A percentile compares a stretch with the other conserved stretches of the same genome.
phyloP scores from a whole-genome alignment of 2,113 vertebrate genomes.

The Tragulus kanchil region DNA sequence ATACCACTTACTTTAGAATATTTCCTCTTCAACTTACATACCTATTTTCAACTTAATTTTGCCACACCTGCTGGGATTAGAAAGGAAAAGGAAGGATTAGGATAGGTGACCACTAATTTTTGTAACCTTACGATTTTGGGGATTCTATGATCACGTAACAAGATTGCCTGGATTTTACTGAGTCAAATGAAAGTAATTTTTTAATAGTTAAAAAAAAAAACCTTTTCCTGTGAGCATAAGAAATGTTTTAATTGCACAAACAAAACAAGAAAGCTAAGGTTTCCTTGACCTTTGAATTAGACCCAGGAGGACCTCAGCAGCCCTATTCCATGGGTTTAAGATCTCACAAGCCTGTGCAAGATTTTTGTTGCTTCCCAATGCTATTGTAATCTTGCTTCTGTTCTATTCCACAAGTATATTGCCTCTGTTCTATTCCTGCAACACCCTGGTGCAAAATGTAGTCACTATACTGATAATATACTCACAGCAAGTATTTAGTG shows the following conservation, averaged over 20 bases:
- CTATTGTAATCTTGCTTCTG: neutral
- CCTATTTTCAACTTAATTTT: conserved; percentile 14
- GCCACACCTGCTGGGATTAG: neutral
- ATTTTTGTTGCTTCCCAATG: neutral
- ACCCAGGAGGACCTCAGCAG: neutral
- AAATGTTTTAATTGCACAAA: conserved; percentile 9
- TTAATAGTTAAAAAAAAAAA: neutral
- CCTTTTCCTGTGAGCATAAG: neutral
- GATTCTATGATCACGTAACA: neutral
- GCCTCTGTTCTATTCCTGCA: neutral
- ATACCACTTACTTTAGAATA: neutral
- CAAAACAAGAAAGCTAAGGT: neutral
- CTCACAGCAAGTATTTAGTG: neutral
- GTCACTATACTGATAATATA: neutral
- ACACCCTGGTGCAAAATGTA: neutral
- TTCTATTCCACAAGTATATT: neutral
- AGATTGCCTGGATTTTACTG: conserved; percentile 25
- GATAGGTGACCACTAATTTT: neutral
- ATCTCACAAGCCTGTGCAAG: neutral
- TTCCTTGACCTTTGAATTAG: neutral
- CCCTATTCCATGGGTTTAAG: neutral
- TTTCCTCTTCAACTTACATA: conserved; percentile 15
- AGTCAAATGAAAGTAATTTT: conserved; percentile 45
- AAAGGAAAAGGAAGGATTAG: neutral
- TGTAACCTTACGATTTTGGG: neutral